phyloP scores from a whole-genome alignment of 1,140 invertebrate genomes.

The Araneus ventricosus region DNA sequence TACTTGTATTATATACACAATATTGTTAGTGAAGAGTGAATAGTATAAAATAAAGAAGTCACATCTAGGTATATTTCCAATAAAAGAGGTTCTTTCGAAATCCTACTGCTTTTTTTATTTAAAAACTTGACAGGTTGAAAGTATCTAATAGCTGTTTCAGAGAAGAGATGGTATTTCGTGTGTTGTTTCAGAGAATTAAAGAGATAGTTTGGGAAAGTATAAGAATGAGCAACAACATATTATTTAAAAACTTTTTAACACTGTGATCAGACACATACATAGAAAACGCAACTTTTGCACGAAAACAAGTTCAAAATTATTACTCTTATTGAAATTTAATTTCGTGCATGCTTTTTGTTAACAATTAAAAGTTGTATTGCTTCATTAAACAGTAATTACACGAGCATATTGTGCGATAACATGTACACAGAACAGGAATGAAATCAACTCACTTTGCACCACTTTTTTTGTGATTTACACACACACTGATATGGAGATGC shows the following conservation, averaged over 20 bases:
- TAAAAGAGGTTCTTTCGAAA: no score
- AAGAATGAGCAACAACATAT: no score
- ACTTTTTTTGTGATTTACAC: neutral
- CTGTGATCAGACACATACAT: neutral
- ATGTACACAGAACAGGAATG: neutral
- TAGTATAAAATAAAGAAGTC: neutral
- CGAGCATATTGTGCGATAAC: slow-evolving; percentile 10
- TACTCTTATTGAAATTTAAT: neutral
- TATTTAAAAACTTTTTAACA: neutral
- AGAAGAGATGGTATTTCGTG: no score
- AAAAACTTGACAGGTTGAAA: no score
- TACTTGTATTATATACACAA: neutral
- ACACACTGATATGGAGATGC: neutral
- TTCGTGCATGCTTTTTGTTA: neutral
- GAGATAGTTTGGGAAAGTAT: no score
- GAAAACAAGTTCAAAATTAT: neutral
- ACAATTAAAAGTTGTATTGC: neutral
- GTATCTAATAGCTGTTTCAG: no score
- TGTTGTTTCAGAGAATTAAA: neutral
- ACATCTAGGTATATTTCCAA: neutral
- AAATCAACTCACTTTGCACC: neutral
- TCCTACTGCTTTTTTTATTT: no score
- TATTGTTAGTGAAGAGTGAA: neutral
- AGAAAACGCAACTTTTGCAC: neutral
- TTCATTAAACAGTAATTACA: neutral